phyloP scores from a whole-genome alignment of 1,140 invertebrate species.

The Tetramorium simillimum region DNA sequence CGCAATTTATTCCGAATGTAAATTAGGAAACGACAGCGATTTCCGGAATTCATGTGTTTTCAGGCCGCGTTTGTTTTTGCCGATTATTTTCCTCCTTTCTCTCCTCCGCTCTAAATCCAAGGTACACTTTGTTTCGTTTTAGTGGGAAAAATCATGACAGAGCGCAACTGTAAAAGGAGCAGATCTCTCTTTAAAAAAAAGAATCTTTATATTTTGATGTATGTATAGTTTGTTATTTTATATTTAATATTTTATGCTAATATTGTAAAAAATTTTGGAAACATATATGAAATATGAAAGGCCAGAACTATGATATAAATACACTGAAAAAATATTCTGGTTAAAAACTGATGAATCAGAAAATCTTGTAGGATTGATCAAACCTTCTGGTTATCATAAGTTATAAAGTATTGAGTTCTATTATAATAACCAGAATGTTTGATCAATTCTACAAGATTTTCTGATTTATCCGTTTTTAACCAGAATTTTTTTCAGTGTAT shows the following conservation, averaged over 20 bases:
- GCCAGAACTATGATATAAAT: too few species aligned
- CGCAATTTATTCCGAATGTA: constrained; percentile 16
- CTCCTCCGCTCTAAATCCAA: background rate
- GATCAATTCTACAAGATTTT: too few species aligned
- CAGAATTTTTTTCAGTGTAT: too few species aligned
- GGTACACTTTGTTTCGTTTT: background rate
- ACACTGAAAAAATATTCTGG: too few species aligned
- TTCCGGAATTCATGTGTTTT: background rate
- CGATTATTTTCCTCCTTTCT: background rate
- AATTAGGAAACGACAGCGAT: background rate
- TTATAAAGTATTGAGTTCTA: too few species aligned
- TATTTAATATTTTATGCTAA: too few species aligned
- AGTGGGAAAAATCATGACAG: background rate
- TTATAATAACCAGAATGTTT: too few species aligned
- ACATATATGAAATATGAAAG: background rate
- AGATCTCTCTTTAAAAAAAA: background rate
- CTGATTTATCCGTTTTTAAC: too few species aligned
- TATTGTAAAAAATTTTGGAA: too few species aligned
- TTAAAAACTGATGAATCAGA: too few species aligned
- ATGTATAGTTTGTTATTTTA: background rate
- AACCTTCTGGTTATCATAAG: too few species aligned
- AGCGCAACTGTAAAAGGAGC: background rate
- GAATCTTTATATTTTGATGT: background rate
- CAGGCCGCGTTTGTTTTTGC: background rate
- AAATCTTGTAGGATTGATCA: too few species aligned